Base-by-base conservation (phyloP, 2,888 invertebrate genomes). In the Tenthredo scrophulariae region DNA sequence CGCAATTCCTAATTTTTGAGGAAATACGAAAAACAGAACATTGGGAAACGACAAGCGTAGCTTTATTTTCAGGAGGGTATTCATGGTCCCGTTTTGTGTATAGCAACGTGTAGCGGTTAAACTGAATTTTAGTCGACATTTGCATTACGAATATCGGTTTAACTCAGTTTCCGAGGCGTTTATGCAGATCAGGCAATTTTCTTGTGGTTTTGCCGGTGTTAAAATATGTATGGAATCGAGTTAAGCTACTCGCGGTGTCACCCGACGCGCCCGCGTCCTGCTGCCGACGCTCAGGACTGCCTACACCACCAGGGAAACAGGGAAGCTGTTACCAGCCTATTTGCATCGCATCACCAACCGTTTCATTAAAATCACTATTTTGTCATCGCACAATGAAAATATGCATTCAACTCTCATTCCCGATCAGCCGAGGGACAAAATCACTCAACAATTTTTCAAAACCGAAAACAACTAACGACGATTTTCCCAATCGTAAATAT, bases 211-310 rank as follows among this genome's bases (percentile, higher is more conserved):
- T 89, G 91, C 89, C 88, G 88, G 90, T 91, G 93, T 92, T 93
- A 92, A 93, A 93, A 93, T 93, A 93, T 93, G 93, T 93, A 93
- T 93, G 90, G 92, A 91, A 92, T 92, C 90, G 91, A 92, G 92
- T 93, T 92, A 93, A 93, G 90, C 91, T 90, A 89, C 89, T 83
- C 83, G 67, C 91, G 87, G 87, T 85, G 87, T 87, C 86, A 77
- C 84, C 70, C 85, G 85, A 84, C 75, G 84, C 75, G 77, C 85
- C 84, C 84, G 62, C 84, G 83, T 62, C 84, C 84, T 80, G 65
- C 74, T 74, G 74, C 85, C 84, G 86, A 84, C 85, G 83, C 80
- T 85, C 84, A 87, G 86, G 88, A 89, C 88, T 88, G 89, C 86
- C 88, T 88, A 87, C 86, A 86, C 87, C 87, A 86, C 87, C 87